Base-by-base conservation (phyloP, 1,140 invertebrate genomes). In the Nautilus pompilius region DNA sequence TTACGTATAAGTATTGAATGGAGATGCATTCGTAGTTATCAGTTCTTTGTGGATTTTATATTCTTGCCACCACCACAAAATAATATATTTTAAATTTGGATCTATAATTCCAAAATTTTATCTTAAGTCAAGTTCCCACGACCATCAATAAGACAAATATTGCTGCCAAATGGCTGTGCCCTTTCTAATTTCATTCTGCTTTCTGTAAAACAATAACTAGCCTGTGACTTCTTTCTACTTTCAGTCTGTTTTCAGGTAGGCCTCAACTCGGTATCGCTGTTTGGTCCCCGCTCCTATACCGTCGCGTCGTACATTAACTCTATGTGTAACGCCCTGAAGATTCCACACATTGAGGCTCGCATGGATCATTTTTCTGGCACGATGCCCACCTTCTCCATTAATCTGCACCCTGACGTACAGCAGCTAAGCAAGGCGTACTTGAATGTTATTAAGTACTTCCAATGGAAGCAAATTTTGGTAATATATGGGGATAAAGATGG, bases 171-270 rank as follows among this genome's bases (percentile, higher is more conserved):
- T n/a, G n/a, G n/a, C n/a, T n/a, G n/a, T n/a, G n/a, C n/a, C n/a
- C n/a, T n/a, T n/a, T n/a, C n/a, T n/a, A n/a, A n/a, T n/a, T n/a
- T n/a, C n/a, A n/a, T n/a, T n/a, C n/a, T n/a, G n/a, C n/a, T n/a
- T n/a, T n/a, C n/a, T n/a, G n/a, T n/a, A n/a, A 45, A 6, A 6
- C 48, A 34, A 28, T 53, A 32, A 33, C 5, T 53, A 34, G 45
- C 22, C n/a, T 58, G 28, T 33, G 49, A 58, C 26, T 66, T 13
- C 29, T n/a, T 29, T 67, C 20, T 65, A 57, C 64, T 71, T 69
- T 10, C 87, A 96, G 93, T 92, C 54, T 97, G 94, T 82, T 87
- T 88, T 22, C 91, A 94, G 79, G 85, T 96, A 73, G 90, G 91
- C 65, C 88, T 87, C 58, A 93, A 93, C 13, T 90, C 93, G 1